Percentiles rank a stretch among this genome's conserved stretches.
These are phyloP conservation scores for Pantherophis guttatus DNA, from an alignment of 2,113 vertebrate species.

Conservation along the genomic window DNA sequence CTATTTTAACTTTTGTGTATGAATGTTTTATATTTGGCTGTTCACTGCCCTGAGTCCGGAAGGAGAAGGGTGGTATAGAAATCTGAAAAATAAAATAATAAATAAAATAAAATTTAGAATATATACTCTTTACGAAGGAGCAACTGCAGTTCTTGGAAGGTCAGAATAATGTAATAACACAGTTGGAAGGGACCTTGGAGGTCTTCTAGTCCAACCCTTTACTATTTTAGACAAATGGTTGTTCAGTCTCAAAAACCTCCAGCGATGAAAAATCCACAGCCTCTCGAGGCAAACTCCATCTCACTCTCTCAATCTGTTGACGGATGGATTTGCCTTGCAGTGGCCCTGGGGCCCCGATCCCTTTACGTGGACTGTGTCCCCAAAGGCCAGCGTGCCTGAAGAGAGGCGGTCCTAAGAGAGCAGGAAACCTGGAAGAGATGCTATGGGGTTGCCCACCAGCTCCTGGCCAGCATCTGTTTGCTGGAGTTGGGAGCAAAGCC, in stretches of 20 bases:
- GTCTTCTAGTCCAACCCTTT: not conserved
- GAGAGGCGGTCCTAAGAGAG: not conserved
- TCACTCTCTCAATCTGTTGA: not conserved
- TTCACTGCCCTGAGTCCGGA: too few species aligned
- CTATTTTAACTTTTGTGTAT: too few species aligned
- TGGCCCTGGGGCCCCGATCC: not conserved
- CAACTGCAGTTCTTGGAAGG: not conserved
- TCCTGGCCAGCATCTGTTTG: not conserved
- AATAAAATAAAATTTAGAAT: not conserved
- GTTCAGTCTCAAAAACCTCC: not conserved
- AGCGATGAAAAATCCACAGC: rapidly evolving
- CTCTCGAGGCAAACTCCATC: not conserved
- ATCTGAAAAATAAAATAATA: too few species aligned
- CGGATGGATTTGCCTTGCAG: not conserved
- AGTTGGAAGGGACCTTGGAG: not conserved
- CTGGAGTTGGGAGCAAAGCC: not conserved
- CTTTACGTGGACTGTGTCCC: not conserved
- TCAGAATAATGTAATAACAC: not conserved
- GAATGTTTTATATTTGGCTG: too few species aligned
- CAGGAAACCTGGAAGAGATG: not conserved
- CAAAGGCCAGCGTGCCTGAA: not conserved
- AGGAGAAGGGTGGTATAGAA: too few species aligned
- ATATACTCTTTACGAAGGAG: not conserved
- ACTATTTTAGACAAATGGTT: not conserved
- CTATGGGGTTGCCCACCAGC: not conserved